These are phyloP conservation scores for Meteorus colon DNA, from an alignment of 2,888 invertebrate genomes.

Conservation along the genomic window DNA sequence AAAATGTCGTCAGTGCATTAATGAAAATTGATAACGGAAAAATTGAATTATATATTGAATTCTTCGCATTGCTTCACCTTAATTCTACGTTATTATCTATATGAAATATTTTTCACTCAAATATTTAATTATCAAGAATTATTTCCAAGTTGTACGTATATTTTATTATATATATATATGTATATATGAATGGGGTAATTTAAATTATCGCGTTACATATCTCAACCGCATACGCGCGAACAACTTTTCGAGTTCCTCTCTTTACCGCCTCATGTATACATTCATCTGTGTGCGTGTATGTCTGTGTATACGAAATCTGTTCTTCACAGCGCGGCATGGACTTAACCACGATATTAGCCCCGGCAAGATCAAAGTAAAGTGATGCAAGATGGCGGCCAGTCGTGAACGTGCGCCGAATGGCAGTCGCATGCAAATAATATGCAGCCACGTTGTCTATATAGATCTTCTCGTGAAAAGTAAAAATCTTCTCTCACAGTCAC, in stretches of 20 bases:
- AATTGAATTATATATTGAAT: no score
- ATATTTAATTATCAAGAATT: no score
- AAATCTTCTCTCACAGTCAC: constrained; percentile 31
- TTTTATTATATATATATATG: no score
- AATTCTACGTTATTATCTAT: no score
- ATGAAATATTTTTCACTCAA: no score
- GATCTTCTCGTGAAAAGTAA: constrained; percentile 33
- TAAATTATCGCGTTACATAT: not conserved
- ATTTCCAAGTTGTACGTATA: no score
- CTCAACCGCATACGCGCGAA: not conserved
- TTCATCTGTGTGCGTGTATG: constrained; percentile 35
- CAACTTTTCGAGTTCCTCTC: not conserved
- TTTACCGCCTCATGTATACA: not conserved
- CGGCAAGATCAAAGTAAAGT: constrained; percentile 59
- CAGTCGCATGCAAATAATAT: constrained; percentile 56
- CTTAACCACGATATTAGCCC: constrained; percentile 55
- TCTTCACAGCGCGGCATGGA: constrained; percentile 42
- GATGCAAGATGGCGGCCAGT: constrained; percentile 58
- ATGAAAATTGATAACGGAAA: no score
- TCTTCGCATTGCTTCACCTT: no score
- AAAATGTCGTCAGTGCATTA: no score
- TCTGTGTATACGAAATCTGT: constrained; percentile 9
- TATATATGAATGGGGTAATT: not conserved
- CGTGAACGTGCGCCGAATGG: constrained; percentile 58
- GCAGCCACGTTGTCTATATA: constrained; percentile 44